These are phyloP conservation scores for Xenentodon cancila DNA, from an alignment of 2,797 vertebrate species.

Conservation along the genomic window DNA sequence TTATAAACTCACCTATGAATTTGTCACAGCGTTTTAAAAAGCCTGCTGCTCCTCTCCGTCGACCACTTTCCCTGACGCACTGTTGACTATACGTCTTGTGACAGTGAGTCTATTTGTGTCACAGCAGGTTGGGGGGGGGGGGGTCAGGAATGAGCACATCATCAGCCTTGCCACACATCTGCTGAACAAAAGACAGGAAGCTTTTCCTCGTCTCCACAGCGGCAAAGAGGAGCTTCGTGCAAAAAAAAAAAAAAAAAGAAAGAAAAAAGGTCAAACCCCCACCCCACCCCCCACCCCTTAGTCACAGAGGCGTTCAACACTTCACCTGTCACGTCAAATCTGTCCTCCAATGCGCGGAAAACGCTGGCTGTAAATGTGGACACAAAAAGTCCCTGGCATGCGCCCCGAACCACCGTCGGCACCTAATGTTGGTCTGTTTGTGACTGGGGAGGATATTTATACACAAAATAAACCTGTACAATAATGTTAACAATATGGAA, in stretches of 20 bases:
- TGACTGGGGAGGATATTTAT: too few relatives aligned
- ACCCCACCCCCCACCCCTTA: too few relatives aligned
- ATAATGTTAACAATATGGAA: too few relatives aligned
- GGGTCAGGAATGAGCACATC: conserved; percentile 65
- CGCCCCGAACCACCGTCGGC: not conserved
- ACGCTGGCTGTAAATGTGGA: not conserved
- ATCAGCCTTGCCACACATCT: conserved; percentile 64
- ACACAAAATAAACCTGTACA: too few relatives aligned
- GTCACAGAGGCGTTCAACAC: conserved; percentile 14
- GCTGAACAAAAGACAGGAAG: conserved; percentile 62
- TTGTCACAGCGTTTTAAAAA: conserved; percentile 24
- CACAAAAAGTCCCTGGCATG: not conserved
- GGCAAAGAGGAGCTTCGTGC: conserved; percentile 17
- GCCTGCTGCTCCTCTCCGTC: conserved; percentile 20
- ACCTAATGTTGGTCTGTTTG: too few relatives aligned
- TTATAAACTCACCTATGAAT: conserved; percentile 28
- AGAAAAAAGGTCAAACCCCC: conserved; percentile 1
- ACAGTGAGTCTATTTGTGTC: conserved; percentile 76
- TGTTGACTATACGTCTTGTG: conserved; percentile 68
- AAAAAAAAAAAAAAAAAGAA: not conserved
- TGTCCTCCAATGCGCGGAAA: conserved; percentile 5
- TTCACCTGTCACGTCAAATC: conserved; percentile 23
- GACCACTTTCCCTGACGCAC: conserved; percentile 44
- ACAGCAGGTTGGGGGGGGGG: conserved; percentile 68
- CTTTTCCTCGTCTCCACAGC: conserved; percentile 9